Base-by-base conservation (phyloP, 2,888 invertebrate genomes). In the Hyalella azteca region DNA sequence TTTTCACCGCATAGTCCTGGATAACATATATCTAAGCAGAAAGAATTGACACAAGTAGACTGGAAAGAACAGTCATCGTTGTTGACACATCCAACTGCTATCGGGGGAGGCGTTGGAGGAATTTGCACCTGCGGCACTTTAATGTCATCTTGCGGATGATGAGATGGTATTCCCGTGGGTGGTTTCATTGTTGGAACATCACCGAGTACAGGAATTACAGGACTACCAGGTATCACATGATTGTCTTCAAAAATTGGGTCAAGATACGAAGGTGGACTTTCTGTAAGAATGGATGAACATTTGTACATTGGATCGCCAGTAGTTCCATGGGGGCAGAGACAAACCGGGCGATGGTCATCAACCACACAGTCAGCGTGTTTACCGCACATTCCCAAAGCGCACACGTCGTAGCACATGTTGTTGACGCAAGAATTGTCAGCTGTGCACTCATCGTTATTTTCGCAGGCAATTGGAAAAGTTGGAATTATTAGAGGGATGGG, bases 341-440 rank as follows among this genome's bases (percentile, higher is more conserved):
- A 85, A 26, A 84, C 75, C 40, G 83, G 81, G 26, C 82, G 73
- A 73, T 95, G 95, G 82, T 92, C 89, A 88, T 93, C 92, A 0
- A 93, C 93, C 81, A 93, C 90, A 86, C 95, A 95, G 80, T 92
- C 92, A 0, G 95, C 93, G 87, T 94, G 94, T 78, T 90, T 89
- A 3, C 94, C 94, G 86, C 95, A 95, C 19, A 77, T 26, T 2
- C 83, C 81, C 49, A 82, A 60, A 78, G 91, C 90, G 87, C 96
- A 96, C 11, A 94, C 92, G 88, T 93, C 92, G 1, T 93, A 88
- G 87, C 96, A 96, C 85, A 91, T 91, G 80, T 90, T 91, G 2
- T 91, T 86, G 41, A 91, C 92, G 87, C 95, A 96, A 82, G 93
- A 91, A 85, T 93, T 88, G 86, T 92, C 92, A 79, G 92, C 91